Evolutionary conservation across 2,797 vertebrate species (phyloP).

Genomic region (Myotis myotis): DNA sequence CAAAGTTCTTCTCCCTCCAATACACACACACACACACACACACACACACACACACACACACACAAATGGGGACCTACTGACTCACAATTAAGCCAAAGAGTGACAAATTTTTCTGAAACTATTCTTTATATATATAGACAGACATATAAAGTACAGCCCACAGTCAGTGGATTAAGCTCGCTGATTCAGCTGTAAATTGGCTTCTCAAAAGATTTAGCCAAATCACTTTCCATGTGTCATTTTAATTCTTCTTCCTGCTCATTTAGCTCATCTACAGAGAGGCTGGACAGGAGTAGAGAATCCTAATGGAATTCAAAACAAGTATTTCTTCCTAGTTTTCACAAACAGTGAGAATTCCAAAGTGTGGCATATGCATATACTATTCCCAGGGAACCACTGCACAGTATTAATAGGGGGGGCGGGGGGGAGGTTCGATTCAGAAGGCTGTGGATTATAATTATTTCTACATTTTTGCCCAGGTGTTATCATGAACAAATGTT

Average conservation of each 20-base stretch:
- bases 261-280: constrained; percentile 2
- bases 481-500: neutral
- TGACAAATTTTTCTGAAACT: constrained; percentile 15
- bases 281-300: neutral
- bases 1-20: neutral
- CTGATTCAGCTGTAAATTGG: neutral
- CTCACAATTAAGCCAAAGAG: constrained; percentile 48
- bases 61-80: constrained; percentile 14
- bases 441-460: neutral
- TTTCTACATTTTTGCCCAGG: neutral
- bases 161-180: neutral
- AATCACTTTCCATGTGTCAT: neutral
- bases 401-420: fast-evolving
- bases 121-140: neutral
- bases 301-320: neutral
- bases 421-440: neutral
- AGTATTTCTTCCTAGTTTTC: neutral
- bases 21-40: neutral
- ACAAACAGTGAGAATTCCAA: neutral
- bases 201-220: neutral
- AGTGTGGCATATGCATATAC: neutral
- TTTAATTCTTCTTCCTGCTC: constrained; percentile 5
- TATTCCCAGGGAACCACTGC: neutral
- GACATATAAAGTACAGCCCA: constrained; percentile 16
- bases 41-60: neutral